These are phyloP conservation scores for Eudyptes chrysolophus DNA, from an alignment of 2,113 vertebrate species.

Conservation along the genomic window DNA sequence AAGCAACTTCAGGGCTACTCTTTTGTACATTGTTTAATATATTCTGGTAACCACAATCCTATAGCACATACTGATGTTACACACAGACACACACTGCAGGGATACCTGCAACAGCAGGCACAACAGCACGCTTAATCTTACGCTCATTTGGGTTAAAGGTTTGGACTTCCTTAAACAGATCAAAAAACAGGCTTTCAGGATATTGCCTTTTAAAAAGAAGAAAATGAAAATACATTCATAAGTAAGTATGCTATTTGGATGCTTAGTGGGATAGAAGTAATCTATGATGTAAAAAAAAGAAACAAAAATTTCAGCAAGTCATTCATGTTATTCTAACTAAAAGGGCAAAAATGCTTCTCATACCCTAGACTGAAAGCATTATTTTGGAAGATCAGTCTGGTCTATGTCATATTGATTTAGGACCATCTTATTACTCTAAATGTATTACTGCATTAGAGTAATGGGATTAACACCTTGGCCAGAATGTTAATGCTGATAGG, in stretches of 20 bases:
- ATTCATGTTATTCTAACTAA: not conserved
- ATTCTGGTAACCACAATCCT: not conserved
- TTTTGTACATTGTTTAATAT: not conserved
- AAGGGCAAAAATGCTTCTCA: not conserved
- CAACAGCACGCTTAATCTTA: not conserved
- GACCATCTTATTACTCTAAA: not conserved
- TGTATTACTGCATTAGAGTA: not conserved
- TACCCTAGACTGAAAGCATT: not conserved
- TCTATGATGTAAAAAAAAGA: not conserved
- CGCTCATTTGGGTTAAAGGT: rapidly evolving
- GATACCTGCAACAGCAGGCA: not conserved
- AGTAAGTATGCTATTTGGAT: rapidly evolving
- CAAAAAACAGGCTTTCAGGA: not conserved
- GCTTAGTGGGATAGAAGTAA: not conserved
- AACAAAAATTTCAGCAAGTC: not conserved
- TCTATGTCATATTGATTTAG: not conserved
- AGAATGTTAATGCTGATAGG: not conserved
- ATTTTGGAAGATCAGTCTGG: not conserved
- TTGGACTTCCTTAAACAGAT: not conserved
- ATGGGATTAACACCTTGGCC: not conserved
- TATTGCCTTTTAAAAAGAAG: not conserved
- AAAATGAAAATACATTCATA: not conserved
- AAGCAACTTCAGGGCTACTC: not conserved
- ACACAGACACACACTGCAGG: not conserved
- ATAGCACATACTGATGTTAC: not conserved